These are phyloP conservation scores for Diglossa cyanea DNA, from an alignment of 2,797 vertebrate genomes.

Conservation along the genomic window DNA sequence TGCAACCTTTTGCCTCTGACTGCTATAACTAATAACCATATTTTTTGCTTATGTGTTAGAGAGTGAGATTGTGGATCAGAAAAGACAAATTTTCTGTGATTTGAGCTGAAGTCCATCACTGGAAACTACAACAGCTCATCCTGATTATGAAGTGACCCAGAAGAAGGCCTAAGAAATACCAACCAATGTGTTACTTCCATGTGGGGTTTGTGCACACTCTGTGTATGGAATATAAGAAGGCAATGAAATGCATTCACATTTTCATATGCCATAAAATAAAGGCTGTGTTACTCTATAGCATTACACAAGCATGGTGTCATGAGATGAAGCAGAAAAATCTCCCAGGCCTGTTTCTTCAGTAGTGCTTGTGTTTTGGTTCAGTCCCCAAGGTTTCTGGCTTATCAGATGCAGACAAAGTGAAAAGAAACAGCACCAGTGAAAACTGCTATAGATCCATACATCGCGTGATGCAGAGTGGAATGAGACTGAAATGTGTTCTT, in stretches of 20 bases:
- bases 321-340: conserved; percentile 38
- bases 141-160: neutral
- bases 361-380: conserved; percentile 29
- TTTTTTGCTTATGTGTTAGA: neutral
- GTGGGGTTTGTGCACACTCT: neutral
- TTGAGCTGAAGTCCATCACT: neutral
- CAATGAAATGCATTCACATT: neutral
- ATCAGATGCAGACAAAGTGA: conserved; percentile 67
- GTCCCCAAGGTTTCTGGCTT: conserved; percentile 45
- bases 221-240: neutral
- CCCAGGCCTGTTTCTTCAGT: neutral
- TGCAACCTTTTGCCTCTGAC: neutral
- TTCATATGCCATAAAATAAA: neutral
- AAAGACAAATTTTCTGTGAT: neutral
- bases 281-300: neutral
- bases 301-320: neutral
- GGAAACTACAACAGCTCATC: neutral
- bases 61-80: neutral
- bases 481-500: conserved; percentile 40
- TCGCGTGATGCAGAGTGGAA: neutral
- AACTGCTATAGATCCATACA: conserved; percentile 11
- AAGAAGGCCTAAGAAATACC: neutral
- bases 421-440: conserved; percentile 58
- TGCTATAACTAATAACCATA: neutral
- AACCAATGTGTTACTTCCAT: neutral